Base-by-base conservation (phyloP, 1,140 invertebrate species). In the Pogonomyrmex barbatus region DNA sequence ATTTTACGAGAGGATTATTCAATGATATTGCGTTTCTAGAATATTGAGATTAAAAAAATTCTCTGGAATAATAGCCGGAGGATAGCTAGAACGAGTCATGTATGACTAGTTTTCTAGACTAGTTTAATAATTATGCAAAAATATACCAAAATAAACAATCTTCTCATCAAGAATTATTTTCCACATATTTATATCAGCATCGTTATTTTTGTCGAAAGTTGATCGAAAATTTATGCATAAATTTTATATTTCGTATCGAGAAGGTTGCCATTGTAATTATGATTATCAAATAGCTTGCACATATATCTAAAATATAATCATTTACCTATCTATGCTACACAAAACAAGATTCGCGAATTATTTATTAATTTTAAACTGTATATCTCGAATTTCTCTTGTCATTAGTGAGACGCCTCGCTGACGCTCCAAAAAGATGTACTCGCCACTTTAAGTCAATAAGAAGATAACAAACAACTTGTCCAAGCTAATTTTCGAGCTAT, bases 401-500 rank as follows among this genome's bases (percentile, higher is more conserved):
- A 70, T 70, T 39, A 70, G n/a, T 30, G 36, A 81, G 52, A 81
- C 50, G 63, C 50, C 50, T 81, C 30, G 24, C 39, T 68, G 78
- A 81, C 78, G 63, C 50, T n/a, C n/a, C 78, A 70, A 14, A 36
- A 56, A 70, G 36, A 62, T n/a, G 24, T 70, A 47, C 45, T 79
- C 9, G n/a, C 6, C 45, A 54, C 47, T 70, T 70, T 70, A 63
- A 4, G 9, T 39, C 24, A 70, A 70, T 81, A 58, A 81, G 24
- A 81, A 54, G 24, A 56, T 42, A 65, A 45, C n/a, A 17, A 47
- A 17, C n/a, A 81, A 81, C 63, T 81, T 42, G 36, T 30, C 36
- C 24, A 24, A 70, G 60, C 65, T 56, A 81, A 81, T 70, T 70
- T 81, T 70, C 65, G 39, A 81, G 8, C 78, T 81, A 58, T 70